Evolutionary conservation across 2,888 invertebrate species (phyloP).

Genomic region (Phyllotreta cruciferae): DNA sequence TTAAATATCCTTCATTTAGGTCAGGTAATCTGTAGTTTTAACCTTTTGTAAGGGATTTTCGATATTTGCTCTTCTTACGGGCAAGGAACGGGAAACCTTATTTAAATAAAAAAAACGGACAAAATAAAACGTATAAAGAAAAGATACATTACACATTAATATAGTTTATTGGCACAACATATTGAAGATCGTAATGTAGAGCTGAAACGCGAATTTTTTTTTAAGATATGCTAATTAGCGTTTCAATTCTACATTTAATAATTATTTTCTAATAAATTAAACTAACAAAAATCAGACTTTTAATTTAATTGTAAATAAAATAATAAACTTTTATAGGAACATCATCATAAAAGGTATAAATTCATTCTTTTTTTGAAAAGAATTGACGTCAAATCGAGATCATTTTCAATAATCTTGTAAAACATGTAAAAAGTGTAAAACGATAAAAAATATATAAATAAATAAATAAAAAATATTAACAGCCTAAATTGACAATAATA

Average conservation of each 20-base stretch:
- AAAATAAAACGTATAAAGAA: not conserved
- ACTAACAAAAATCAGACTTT: conserved; percentile 36
- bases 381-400: conserved; percentile 8
- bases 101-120: not conserved
- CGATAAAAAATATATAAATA: conserved; percentile 1
- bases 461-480: conserved; percentile 8
- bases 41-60: no score
- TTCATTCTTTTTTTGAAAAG: not conserved
- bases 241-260: conserved; percentile 3
- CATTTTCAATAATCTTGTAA: conserved; percentile 3
- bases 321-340: conserved; percentile 43
- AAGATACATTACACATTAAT: not conserved
- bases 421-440: not conserved
- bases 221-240: not conserved
- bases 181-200: conserved; percentile 28
- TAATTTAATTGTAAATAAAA: conserved; percentile 30
- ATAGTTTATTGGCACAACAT: conserved; percentile 38
- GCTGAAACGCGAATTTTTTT: no score
- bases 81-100: no score
- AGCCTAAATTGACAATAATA: conserved; percentile 14
- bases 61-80: no score
- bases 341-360: conserved; percentile 31
- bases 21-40: no score
- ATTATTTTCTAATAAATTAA: conserved; percentile 11
- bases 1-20: no score